Evolutionary conservation across 1,140 invertebrate species (phyloP).

Genomic region (Penaeus japonicus): DNA sequence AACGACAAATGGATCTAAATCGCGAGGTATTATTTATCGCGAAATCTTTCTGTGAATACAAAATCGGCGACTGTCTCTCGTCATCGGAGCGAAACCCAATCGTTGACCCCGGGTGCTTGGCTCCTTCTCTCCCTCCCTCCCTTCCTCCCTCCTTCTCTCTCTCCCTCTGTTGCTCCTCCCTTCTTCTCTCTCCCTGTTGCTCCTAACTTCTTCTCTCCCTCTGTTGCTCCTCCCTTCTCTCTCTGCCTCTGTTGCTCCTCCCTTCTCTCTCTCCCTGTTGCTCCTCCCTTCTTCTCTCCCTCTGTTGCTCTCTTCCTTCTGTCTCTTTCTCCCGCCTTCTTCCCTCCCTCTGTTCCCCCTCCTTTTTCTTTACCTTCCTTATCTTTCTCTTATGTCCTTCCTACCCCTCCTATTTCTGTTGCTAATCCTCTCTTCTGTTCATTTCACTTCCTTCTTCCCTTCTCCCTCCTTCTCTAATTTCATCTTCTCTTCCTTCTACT

Average conservation of each 20-base stretch:
- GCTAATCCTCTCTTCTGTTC: not conserved
- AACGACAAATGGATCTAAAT: too few species aligned
- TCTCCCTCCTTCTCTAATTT: not conserved
- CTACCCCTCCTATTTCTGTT: not conserved
- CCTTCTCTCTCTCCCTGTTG: not conserved
- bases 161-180: not conserved
- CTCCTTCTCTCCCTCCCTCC: not conserved
- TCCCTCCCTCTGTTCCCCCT: not conserved
- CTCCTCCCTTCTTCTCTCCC: not conserved
- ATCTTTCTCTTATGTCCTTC: not conserved
- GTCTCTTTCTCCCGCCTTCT: not conserved
- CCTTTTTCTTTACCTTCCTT: not conserved
- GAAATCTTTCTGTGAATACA: too few species aligned
- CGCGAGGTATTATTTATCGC: too few species aligned
- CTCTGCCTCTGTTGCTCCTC: not conserved
- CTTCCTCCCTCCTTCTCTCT: not conserved
- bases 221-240: not conserved
- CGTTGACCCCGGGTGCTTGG: too few species aligned
- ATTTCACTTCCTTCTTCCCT: not conserved
- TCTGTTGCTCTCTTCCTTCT: not conserved
- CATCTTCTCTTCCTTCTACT: not conserved
- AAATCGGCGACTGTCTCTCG: too few species aligned
- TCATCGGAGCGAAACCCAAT: too few species aligned
- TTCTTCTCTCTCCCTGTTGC: not conserved
- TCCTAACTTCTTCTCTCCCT: not conserved